phyloP scores from a whole-genome alignment of 2,113 vertebrate genomes.

The Stercorarius parasiticus region DNA sequence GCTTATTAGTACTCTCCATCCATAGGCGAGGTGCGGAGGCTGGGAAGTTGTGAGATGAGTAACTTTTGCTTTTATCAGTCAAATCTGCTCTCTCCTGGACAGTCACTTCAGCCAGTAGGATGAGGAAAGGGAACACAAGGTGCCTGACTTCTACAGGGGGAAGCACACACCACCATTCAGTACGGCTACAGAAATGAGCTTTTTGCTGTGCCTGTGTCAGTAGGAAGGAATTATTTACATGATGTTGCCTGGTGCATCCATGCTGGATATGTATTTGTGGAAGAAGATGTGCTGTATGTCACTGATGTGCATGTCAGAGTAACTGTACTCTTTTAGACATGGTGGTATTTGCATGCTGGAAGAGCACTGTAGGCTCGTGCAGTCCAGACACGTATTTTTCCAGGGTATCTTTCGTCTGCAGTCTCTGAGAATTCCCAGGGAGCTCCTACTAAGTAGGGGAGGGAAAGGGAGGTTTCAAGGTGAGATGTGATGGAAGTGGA shows the following conservation, averaged over 20 bases:
- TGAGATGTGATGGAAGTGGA: background rate
- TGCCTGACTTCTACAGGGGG: background rate
- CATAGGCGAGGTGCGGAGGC: background rate
- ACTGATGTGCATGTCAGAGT: background rate
- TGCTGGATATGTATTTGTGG: background rate
- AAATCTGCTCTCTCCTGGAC: conserved; percentile 8
- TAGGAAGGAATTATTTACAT: background rate
- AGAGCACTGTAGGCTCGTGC: background rate
- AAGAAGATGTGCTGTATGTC: background rate
- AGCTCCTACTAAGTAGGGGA: background rate
- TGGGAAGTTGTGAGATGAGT: conserved; percentile 11
- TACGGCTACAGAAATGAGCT: background rate
- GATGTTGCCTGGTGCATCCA: background rate
- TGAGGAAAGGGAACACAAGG: background rate
- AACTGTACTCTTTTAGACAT: background rate
- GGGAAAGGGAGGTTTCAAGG: background rate
- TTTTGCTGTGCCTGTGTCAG: background rate
- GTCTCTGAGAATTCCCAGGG: conserved; percentile 19
- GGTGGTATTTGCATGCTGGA: background rate
- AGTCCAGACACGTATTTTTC: background rate
- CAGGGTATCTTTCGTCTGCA: background rate
- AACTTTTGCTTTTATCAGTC: background rate
- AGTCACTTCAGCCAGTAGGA: background rate
- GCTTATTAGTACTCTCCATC: conserved; percentile 2
- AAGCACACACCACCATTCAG: background rate